Evolutionary conservation across 1,140 invertebrate genomes (phyloP).

Genomic region (Panagrolaimus sp.): DNA sequence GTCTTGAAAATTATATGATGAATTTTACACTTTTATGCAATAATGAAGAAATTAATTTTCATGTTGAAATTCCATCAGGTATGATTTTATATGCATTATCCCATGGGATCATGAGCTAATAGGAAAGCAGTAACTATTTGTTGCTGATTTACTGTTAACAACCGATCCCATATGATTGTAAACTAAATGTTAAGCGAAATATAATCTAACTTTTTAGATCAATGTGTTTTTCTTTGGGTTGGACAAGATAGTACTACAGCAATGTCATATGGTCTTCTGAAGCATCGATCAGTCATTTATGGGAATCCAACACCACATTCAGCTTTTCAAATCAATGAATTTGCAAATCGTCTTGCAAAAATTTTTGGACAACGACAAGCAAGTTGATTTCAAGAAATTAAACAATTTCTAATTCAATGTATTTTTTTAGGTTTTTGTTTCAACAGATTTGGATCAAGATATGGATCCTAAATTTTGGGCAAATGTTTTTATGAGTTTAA

Average conservation of each 20-base stretch:
- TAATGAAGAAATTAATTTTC: slow-evolving; percentile 7
- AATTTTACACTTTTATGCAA: neutral
- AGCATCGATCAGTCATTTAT: neutral
- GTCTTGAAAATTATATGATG: neutral
- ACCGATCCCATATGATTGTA: too few species aligned
- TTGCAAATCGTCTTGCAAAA: slow-evolving; percentile 15
- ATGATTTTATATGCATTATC: too few species aligned
- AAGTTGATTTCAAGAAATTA: slow-evolving; percentile 16
- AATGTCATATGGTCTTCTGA: slow-evolving; percentile 3
- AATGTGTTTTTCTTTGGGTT: slow-evolving; percentile 22
- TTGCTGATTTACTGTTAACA: too few species aligned
- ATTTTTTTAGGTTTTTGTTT: slow-evolving; percentile 23
- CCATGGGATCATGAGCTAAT: too few species aligned
- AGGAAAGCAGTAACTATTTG: too few species aligned
- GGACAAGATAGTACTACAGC: slow-evolving; percentile 3
- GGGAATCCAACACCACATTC: neutral
- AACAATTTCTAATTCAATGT: neutral
- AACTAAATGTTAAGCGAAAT: too few species aligned
- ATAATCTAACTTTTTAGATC: neutral
- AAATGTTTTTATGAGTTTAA: neutral
- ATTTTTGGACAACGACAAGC: slow-evolving; percentile 2
- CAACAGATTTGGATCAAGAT: slow-evolving; percentile 22
- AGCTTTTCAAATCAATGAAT: slow-evolving; percentile 16
- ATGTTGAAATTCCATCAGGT: slow-evolving; percentile 4
- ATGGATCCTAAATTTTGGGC: neutral